These are phyloP conservation scores for Drosophila longiperda DNA, from an alignment of 2,888 invertebrate species.

Conservation along the genomic window DNA sequence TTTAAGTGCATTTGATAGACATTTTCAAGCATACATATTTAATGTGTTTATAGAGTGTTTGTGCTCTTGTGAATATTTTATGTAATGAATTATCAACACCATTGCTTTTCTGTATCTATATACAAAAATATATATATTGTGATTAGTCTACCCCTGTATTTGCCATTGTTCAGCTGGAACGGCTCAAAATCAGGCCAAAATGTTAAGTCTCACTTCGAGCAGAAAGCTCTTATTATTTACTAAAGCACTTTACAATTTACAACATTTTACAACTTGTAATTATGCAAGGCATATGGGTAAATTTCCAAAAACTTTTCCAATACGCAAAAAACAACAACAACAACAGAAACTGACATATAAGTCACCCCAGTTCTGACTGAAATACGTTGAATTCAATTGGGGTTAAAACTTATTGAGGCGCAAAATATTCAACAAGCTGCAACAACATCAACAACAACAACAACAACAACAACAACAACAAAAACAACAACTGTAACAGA, in stretches of 20 bases:
- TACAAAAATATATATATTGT: too few species aligned
- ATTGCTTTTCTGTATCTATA: background rate
- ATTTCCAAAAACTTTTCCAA: constrained; percentile 66
- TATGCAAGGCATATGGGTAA: constrained; percentile 71
- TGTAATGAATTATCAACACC: background rate
- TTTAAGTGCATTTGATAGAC: background rate
- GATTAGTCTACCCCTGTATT: background rate
- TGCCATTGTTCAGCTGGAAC: too few species aligned
- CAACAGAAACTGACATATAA: background rate
- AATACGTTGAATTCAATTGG: constrained; percentile 52
- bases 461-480: constrained; percentile 15
- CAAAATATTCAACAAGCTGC: constrained; percentile 54
- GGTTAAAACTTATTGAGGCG: constrained; percentile 69
- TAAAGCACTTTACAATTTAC: constrained; percentile 71
- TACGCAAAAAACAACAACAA: constrained; percentile 12
- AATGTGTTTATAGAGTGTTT: background rate
- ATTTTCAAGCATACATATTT: background rate
- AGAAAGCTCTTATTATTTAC: constrained; percentile 64
- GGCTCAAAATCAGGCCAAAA: constrained; percentile 53
- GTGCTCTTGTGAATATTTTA: background rate
- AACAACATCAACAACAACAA: constrained; percentile 17
- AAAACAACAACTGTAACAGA: constrained; percentile 18
- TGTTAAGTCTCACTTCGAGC: constrained; percentile 31
- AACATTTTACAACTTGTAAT: constrained; percentile 57
- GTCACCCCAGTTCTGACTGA: constrained; percentile 40